Evolutionary conservation across 2,888 invertebrate genomes (phyloP), one percentile per base, ranked within the genome.

Genomic region (Odontocolon sp.): DNA sequence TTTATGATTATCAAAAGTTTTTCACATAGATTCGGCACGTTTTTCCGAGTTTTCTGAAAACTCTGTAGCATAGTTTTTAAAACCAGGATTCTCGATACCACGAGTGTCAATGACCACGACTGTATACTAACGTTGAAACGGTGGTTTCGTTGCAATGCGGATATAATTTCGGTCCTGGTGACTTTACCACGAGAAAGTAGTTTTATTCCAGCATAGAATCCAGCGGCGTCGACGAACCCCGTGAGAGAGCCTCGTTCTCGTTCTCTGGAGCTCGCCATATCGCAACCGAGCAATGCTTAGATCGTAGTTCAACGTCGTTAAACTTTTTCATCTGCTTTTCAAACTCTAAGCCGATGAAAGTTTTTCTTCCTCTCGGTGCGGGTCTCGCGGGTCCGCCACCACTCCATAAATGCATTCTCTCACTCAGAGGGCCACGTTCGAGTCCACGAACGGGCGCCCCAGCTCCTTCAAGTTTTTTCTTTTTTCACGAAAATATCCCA

Each of bases 321-420:
- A 87, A 87, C 87, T 88, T 88, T 87, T 87, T 87, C 86, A 84
- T 87, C 85, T 84, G 81, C 85, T 86, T 87, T 82, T 83, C 82
- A 84, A 87, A 87, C 83, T 84, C 78, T 78, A 83, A 84, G 86
- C 83, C 82, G 80, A 82, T 83, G 83, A 85, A 87, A 88, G 86
- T 87, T 87, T 86, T 86, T 85, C 83, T 83, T 84, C 81, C 79
- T 76, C 78, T 81, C 78, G 52, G 31, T 63, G 45, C 76, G 76
- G 81, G 73, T 80, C 67, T 77, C 76, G 76, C 80, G 73, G 77
- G 78, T 66, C 66, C 40, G 26, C 6, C 59, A 16, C 31, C 81
- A 83, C 83, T 84, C 84, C 85, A 85, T 87, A 87, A 87, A 87
- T 87, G 85, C 84, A 86, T 87, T 87, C 81, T 81, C 82, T 70